Percentiles rank a stretch among this genome's conserved stretches.
These are phyloP conservation scores for Montipora capricornis DNA, from an alignment of 64 coral and sea anemone species.

Conservation along the genomic window DNA sequence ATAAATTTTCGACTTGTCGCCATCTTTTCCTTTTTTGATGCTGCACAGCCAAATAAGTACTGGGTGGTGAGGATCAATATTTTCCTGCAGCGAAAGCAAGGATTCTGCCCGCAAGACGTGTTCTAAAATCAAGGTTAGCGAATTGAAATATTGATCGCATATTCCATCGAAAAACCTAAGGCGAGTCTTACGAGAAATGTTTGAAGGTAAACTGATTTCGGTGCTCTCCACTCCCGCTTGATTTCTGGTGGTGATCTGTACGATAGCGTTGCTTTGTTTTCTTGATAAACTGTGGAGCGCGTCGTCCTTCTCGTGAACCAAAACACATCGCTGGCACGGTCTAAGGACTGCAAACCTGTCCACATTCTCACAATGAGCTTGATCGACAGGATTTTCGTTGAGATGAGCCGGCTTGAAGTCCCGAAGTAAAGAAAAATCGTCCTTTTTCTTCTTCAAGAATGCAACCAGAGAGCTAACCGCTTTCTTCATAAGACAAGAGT, in stretches of 20 bases:
- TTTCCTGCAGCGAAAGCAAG: neutral
- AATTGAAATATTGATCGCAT: slow-evolving; percentile 12
- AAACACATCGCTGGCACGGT: slow-evolving; percentile 76
- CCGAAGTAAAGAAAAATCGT: slow-evolving; percentile 22
- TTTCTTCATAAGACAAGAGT: slow-evolving; percentile 69
- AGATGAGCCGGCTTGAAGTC: slow-evolving; percentile 16
- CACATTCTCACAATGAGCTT: slow-evolving; percentile 31
- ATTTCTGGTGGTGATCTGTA: neutral
- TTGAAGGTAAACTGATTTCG: slow-evolving; percentile 3
- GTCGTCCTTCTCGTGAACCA: slow-evolving; percentile 78
- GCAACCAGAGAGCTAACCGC: slow-evolving; percentile 85
- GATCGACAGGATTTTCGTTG: neutral
- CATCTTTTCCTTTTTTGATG: slow-evolving; percentile 12
- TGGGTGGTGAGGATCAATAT: slow-evolving; percentile 60
- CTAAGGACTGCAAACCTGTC: slow-evolving; percentile 71
- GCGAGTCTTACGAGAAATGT: neutral
- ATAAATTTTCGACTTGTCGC: slow-evolving; percentile 6
- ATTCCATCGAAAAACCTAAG: neutral
- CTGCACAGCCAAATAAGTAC: slow-evolving; percentile 74
- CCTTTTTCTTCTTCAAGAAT: slow-evolving; percentile 76
- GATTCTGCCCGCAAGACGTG: slow-evolving; percentile 29
- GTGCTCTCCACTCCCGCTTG: neutral
- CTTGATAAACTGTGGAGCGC: neutral
- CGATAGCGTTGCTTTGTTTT: neutral
- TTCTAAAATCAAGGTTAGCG: slow-evolving; percentile 35